Base-by-base conservation (phyloP, 2,113 vertebrate genomes). In the Rhinopomastus cyanomelas region DNA sequence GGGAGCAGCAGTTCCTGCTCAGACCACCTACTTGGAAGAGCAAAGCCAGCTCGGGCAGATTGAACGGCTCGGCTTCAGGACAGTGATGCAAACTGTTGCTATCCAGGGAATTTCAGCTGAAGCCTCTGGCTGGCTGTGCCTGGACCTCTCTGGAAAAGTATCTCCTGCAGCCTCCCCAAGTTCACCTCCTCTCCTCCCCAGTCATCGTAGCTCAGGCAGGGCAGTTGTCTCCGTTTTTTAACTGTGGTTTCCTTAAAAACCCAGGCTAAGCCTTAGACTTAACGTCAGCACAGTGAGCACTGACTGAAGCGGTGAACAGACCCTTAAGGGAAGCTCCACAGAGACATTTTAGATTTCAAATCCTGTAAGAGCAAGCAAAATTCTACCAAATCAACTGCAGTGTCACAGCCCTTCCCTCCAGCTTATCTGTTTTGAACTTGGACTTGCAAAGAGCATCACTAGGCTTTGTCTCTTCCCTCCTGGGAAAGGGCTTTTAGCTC, bases 21-120 rank as follows among this genome's bases (percentile, higher is more conserved):
- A 90, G 95, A 96, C 95, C 95, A 96, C 95, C 95, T 95, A 93
- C 95, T 76, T 92, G 46, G 94, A 92, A 90, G 85, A 85, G 11
- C 59, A 85, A 88, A 87, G 86, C 87, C 62, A 73, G 59, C 81
- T 42, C 46, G 88, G 66, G 67, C 84, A 90, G 85, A 46, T 88
- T 88, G 49, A 85, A 90, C 71, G 39, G 30, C 84, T 85, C 0
- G 0, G 44, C 22, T 65, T 88, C 81, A 79, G 83, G 80, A 60
- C 5, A 44, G 34, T 64, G 73, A 72, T 84, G 74, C 29, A 93
- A 88, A 74, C 62, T 81, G 73, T 53, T 53, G 77, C 75, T 88
- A 60, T 20, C 30, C 53, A 39, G 77, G 36, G 19, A 68, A 16
- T 26, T 36, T 25, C 20, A 79, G 64, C 23, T 49, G 29, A 78